A percentile compares a stretch with the other conserved stretches of the same genome.
phyloP scores from a whole-genome alignment of 2,797 vertebrate species.

The Eulemur rubriventer region DNA sequence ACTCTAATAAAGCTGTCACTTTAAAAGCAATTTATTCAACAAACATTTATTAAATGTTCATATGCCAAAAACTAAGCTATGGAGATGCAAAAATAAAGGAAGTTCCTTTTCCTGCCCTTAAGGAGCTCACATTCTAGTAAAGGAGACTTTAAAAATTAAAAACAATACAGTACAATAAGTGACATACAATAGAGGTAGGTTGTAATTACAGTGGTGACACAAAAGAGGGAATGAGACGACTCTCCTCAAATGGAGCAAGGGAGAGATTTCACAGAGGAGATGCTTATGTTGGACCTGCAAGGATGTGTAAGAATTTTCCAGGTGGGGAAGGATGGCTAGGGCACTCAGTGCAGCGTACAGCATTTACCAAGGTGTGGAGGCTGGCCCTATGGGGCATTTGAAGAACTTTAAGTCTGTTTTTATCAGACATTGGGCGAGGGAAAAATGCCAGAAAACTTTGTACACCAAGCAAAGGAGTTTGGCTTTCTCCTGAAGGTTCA shows the following conservation, averaged over 20 bases:
- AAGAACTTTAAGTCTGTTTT: not conserved
- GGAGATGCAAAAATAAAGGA: slow-evolving; percentile 49
- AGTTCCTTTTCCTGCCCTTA: slow-evolving; percentile 72
- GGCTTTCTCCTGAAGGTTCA: not conserved
- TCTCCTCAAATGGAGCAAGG: not conserved
- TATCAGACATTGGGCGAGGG: not conserved
- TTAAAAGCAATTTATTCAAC: slow-evolving; percentile 63
- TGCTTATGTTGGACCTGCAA: not conserved
- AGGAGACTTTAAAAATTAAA: slow-evolving; percentile 54
- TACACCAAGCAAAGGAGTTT: not conserved
- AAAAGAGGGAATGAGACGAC: not conserved
- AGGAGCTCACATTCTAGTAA: slow-evolving; percentile 78
- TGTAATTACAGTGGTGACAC: slow-evolving; percentile 71
- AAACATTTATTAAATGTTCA: slow-evolving; percentile 67
- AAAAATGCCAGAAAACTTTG: not conserved
- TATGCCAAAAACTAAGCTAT: slow-evolving; percentile 57
- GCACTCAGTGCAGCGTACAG: not conserved
- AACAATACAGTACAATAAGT: slow-evolving; percentile 72
- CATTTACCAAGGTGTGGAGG: not conserved
- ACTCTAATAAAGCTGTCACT: slow-evolving; percentile 23
- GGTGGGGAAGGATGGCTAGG: not conserved
- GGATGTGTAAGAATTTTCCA: not conserved
- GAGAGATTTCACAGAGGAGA: not conserved
- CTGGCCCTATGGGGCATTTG: not conserved
- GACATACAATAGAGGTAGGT: slow-evolving; percentile 72